phyloP scores from a whole-genome alignment of 2,797 vertebrate genomes.

The Mareca penelope region DNA sequence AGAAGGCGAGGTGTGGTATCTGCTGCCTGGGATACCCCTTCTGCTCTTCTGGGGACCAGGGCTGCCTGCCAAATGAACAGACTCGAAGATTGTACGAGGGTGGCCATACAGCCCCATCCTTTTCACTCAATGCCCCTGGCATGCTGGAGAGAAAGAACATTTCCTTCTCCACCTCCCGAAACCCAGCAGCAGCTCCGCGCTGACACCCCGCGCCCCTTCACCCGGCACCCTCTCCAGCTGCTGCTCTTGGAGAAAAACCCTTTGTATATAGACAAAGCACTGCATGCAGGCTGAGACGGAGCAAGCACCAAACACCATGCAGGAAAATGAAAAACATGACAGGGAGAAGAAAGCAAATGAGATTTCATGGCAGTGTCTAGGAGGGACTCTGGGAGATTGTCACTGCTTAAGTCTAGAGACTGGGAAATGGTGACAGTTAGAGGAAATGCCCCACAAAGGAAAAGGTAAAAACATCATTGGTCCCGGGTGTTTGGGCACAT shows the following conservation, averaged over 20 bases:
- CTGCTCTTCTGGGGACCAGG: background rate
- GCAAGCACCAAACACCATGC: background rate
- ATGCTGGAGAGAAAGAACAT: background rate
- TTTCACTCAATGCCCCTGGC: background rate
- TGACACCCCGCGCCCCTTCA: background rate
- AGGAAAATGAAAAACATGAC: background rate
- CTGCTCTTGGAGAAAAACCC: background rate
- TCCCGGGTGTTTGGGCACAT: background rate
- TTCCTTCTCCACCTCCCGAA: background rate
- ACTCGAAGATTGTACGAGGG: background rate
- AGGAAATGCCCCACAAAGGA: background rate
- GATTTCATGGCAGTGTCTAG: background rate
- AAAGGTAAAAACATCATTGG: background rate
- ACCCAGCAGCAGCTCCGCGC: background rate
- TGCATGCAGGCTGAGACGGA: background rate
- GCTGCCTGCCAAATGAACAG: background rate
- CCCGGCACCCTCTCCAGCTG: background rate
- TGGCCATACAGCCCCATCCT: background rate
- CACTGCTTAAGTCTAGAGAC: background rate
- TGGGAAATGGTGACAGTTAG: background rate
- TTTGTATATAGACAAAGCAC: background rate
- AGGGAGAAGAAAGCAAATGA: background rate
- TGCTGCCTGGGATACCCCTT: background rate
- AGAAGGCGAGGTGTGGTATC: background rate
- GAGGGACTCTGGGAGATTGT: background rate